Evolutionary conservation across 2,113 vertebrate species (phyloP), one percentile per base, ranked within the genome.

Genomic region (Bostrychus sinensis): DNA sequence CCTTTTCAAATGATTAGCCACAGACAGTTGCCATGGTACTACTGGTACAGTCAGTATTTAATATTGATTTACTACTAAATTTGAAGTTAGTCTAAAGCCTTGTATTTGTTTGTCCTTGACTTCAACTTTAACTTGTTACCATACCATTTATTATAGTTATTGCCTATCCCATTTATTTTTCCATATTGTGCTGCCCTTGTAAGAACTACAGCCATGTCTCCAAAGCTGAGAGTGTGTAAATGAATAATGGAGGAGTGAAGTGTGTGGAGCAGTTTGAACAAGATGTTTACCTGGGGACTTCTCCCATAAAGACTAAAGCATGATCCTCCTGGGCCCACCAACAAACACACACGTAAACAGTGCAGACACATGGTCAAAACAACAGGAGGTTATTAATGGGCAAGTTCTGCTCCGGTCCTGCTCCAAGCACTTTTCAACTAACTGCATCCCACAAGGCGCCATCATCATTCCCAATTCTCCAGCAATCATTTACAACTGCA

Each of bases 351-450:
- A 66, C 20, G 82, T 25, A 74, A 58, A 72, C 34, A 72, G 39
- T 30, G 25, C 46, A 48, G 56, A 75, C 61, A 72, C 51, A 23
- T 16, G 32, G 55, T 65, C 69, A 78, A 64, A 85, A 85, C 79
- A 83, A 81, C 72, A 69, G 77, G 75, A 70, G 66, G 67, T 82
- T 85, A 86, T 87, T 84, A 87, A 86, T 77, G 77, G 46, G 54
- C 63, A 80, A 74, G 74, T 77, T 68, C 17, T 80, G 50, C 57
- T 77, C 53, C 58, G 34, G 46, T 76, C 66, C 66, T 53, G 81
- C 81, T 84, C 45, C 50, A 4, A 81, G 78, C 80, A 78, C 32
- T 78, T 82, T 66, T 66, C 57, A 20, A 67, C 73, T 83, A 78
- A 75, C 61, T 72, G 64, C 66, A 56, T 71, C 75, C 87, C 74